Evolutionary conservation across 2,888 invertebrate species (phyloP).

Genomic region (Baccha elongata): DNA sequence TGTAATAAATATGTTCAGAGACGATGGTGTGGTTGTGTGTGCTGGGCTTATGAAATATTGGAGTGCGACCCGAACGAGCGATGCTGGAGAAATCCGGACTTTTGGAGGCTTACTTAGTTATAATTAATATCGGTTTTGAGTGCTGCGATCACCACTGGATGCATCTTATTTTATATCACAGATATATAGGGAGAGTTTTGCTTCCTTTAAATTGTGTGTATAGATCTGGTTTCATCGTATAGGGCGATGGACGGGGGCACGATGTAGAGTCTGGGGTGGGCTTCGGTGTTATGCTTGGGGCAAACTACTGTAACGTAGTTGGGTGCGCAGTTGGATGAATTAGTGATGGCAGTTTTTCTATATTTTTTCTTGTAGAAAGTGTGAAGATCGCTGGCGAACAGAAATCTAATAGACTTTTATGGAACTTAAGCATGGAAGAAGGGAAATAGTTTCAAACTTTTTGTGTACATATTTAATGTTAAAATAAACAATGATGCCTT

Average conservation of each 20-base stretch:
- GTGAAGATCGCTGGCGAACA: not conserved
- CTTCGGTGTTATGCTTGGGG: constrained; percentile 15
- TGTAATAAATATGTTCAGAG: constrained; percentile 74
- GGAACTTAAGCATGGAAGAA: not conserved
- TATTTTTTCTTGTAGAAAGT: constrained; percentile 1
- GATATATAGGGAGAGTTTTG: constrained; percentile 47
- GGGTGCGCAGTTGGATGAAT: constrained; percentile 20
- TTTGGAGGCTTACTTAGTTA: constrained; percentile 75
- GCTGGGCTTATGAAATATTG: constrained; percentile 58
- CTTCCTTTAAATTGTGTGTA: constrained; percentile 56
- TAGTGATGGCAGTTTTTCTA: not conserved
- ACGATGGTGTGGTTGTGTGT: constrained; percentile 41
- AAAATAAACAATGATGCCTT: too few species aligned
- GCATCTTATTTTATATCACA: constrained; percentile 64
- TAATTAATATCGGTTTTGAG: constrained; percentile 74
- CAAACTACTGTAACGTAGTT: constrained; percentile 16
- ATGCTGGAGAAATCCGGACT: constrained; percentile 56
- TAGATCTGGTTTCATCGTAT: constrained; percentile 62
- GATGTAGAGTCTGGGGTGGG: constrained; percentile 47
- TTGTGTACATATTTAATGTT: too few species aligned
- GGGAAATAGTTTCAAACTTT: not conserved
- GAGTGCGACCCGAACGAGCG: constrained; percentile 30
- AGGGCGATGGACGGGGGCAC: constrained; percentile 5
- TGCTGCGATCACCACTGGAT: constrained; percentile 70
- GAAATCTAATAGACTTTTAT: not conserved